Conservation (phyloP, 2,113 vertebrate genomes). For the Chaetodon auriga region DNA sequence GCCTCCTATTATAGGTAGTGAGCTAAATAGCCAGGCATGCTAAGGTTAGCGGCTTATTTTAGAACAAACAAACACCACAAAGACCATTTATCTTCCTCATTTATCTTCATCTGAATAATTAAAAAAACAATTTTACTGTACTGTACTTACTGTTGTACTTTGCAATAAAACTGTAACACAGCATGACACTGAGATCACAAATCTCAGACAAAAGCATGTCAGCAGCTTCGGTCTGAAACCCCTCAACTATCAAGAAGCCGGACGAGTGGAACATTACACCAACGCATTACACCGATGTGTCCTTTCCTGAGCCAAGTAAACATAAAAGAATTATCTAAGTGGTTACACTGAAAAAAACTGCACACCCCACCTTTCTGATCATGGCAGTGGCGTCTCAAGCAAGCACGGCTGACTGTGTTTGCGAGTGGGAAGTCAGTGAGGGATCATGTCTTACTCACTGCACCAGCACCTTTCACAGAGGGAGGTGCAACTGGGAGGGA, state of each 20-base stretch:
- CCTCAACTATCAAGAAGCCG: constrained; percentile 28
- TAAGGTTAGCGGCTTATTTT: too few species aligned
- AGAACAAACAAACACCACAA: too few species aligned
- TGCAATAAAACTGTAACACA: not conserved
- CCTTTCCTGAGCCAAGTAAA: not conserved
- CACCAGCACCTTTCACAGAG: too few species aligned
- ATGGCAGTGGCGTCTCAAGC: not conserved
- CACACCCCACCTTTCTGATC: not conserved
- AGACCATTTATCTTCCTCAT: too few species aligned
- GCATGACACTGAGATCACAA: not conserved
- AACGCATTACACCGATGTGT: constrained; percentile 14
- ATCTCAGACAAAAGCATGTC: constrained; percentile 30
- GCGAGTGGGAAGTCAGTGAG: not conserved
- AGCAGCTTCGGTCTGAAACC: constrained; percentile 7
- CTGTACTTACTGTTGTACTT: not conserved
- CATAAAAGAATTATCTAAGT: not conserved
- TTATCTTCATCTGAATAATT: too few species aligned
- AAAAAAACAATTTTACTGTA: not conserved
- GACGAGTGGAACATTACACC: constrained; percentile 22
- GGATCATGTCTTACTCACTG: not conserved
- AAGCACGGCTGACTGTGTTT: not conserved
- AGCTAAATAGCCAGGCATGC: too few species aligned
- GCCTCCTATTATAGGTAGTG: too few species aligned
- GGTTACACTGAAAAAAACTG: too few species aligned
- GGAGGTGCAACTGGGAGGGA: too few species aligned